Evolutionary conservation across 2,888 invertebrate species (phyloP), one percentile per base, ranked within the genome.

Genomic region (Ischnura elegans): DNA sequence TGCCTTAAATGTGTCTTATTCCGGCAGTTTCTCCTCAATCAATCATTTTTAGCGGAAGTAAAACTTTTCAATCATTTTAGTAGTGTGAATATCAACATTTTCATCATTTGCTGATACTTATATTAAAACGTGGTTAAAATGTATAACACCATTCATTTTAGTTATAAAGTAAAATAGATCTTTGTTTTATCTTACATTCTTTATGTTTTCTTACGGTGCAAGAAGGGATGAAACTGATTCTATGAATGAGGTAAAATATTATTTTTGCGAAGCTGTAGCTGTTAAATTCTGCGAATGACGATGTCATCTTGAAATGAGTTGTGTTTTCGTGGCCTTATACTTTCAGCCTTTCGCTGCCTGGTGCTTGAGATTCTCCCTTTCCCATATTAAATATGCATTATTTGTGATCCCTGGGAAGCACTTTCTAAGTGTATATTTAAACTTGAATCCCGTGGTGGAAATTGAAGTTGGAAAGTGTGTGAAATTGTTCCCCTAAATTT

Each of bases 301-400:
- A 76, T 76, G 29, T 76, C 76, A 76, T 76, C 10, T 36, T 61
- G 61, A 76, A 8, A 13, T 76, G 76, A 76, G 29, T 76, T 76
- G 36, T 76, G 36, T 13, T 13, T 13, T 29, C 6, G 66, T 29
- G 66, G 66, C n/a, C 29, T 66, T 29, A 66, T 66, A 66, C 36
- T 76, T 76, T 10, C 76, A 76, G 5, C 10, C 76, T 36, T 36
- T 76, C 16, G 76, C 8, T 13, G 29, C 76, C 36, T 76, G 16
- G 36, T 36, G 36, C 29, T 76, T 29, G 66, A 36, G 66, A 3
- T n/a, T 76, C 25, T 36, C 76, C 36, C 76, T 76, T 76, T 29
- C 76, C 76, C 36, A 36, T 76, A 76, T 76, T 76, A 76, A 76
- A 36, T 76, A 76, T 76, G 76, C 76, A 76, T 76, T 76, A 36